Evolutionary conservation across 2,888 invertebrate species (phyloP), one percentile per base, ranked within the genome.

Genomic region (Thyatira batis): DNA sequence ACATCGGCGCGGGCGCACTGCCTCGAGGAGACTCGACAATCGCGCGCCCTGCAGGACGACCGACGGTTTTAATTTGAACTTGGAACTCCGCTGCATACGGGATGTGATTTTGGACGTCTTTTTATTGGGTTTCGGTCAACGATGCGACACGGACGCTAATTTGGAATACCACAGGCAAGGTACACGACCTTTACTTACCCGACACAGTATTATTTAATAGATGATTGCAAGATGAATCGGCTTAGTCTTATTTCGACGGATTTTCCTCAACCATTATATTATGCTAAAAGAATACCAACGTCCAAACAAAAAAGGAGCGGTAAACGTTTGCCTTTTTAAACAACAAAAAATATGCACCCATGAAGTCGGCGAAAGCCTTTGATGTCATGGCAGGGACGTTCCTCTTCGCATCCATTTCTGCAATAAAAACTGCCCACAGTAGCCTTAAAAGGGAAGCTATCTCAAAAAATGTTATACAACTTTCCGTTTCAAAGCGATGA

Each of bases 401-500:
- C 69, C 78, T 83, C 75, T 73, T 73, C 72, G 74, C 67, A 69
- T 81, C 77, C 80, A 72, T 80, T 82, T 76, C 71, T 76, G 76
- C 80, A 85, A 87, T 86, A 89, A 89, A 89, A 87, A 83, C 76
- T 73, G 73, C 71, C 67, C 56, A 57, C 66, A 62, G 66, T 65
- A 58, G 67, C 87, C 84, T 80, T 87, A 85, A 84, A 87, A 87
- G 86, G 89, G 81, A 76, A 73, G 66, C 79, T 82, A 82, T 84
- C 82, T 80, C 80, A 79, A 89, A 89, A 86, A 88, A 87, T 80
- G 82, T 82, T 81, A 80, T 80, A 85, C 84, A 85, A 85, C 89
- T 89, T 86, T 91, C 87, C 85, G 79, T 88, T 87, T 91, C 87
- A 89, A 91, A 91, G 84, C 85, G 87, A 86, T 83, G 61, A 78